Conservation (phyloP, 2,113 vertebrate species). For the Ammodytes marinus region DNA sequence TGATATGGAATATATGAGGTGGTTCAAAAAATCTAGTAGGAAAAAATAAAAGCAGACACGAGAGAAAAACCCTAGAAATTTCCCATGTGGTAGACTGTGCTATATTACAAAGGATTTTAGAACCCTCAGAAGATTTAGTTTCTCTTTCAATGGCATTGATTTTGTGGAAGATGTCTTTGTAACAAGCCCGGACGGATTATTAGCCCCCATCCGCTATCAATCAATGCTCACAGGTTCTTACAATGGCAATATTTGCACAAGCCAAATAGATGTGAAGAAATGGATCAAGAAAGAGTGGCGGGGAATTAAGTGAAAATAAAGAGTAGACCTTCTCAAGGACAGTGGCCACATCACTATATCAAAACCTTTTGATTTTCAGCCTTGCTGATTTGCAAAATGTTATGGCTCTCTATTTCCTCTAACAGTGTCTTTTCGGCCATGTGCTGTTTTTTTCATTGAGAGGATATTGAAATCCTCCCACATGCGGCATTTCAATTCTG, state of each 20-base stretch:
- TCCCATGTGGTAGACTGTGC: slow-evolving; percentile 30
- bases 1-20: slow-evolving; percentile 62
- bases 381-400: slow-evolving; percentile 47
- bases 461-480: slow-evolving; percentile 35
- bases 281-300: slow-evolving; percentile 24
- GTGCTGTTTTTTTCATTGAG: slow-evolving; percentile 20
- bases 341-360: slow-evolving; percentile 14
- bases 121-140: slow-evolving; percentile 66
- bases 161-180: slow-evolving; percentile 77
- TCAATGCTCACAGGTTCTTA: slow-evolving; percentile 59
- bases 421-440: slow-evolving; percentile 10
- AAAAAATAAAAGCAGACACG: slow-evolving; percentile 39
- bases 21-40: slow-evolving; percentile 62
- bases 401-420: slow-evolving; percentile 34
- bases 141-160: slow-evolving; percentile 75
- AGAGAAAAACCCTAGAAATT: slow-evolving; percentile 55
- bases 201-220: slow-evolving; percentile 68
- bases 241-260: slow-evolving; percentile 66
- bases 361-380: slow-evolving; percentile 32
- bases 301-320: slow-evolving; percentile 21
- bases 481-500: slow-evolving; percentile 22
- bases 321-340: slow-evolving; percentile 22
- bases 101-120: slow-evolving; percentile 45
- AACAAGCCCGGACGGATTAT: slow-evolving; percentile 55
- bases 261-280: slow-evolving; percentile 53